Base-by-base conservation (phyloP, 2,888 invertebrate species). In the Leptodirus hochenwartii region DNA sequence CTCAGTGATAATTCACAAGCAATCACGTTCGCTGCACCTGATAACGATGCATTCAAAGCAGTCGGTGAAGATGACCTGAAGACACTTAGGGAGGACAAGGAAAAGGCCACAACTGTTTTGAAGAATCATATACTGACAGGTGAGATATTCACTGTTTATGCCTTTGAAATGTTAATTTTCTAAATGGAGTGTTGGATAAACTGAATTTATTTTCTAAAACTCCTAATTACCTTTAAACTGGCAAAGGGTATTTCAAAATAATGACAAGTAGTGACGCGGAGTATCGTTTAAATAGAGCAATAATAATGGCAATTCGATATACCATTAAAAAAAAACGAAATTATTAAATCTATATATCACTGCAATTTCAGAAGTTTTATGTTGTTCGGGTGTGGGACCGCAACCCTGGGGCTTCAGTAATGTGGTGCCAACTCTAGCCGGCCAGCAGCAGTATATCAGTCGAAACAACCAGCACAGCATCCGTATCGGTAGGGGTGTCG, bases 1-100 rank as follows among this genome's bases (percentile, higher is more conserved):
- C 43, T 68, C 28, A 45, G 50, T 28, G 50, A 53, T 35, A 43
- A 43, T 10, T 55, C 55, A 27, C 47, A 57, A 22, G 59, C 64
- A 1, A 52, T 63, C 32, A 69, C 71, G 0, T 49, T 71, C 26
- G 53, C 69, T 33, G 69, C 68, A 4, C 67, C 69, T 2, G 62
- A 62, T 6, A 61, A 70, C 40, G 54, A 61, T 39, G 64, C 62
- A 4, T 64, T 69, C 42, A 54, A 59, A 16, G 51, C 54, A 23
- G 41, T 67, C 22, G 56, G 56, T 3, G 56, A 58, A 30, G 53
- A 54, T 14, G 56, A 57, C 23, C 43, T 63, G 32, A 53, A 56
- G 16, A 48, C 50, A 17, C 41, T 68, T 20, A 41, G 51, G 33
- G 54, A 58, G 31, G 57, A 66, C 44, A 58, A 58, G 35, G 53